These are phyloP conservation scores for Halcyon badia DNA, from an alignment of 2,797 vertebrate genomes.

Conservation along the genomic window DNA sequence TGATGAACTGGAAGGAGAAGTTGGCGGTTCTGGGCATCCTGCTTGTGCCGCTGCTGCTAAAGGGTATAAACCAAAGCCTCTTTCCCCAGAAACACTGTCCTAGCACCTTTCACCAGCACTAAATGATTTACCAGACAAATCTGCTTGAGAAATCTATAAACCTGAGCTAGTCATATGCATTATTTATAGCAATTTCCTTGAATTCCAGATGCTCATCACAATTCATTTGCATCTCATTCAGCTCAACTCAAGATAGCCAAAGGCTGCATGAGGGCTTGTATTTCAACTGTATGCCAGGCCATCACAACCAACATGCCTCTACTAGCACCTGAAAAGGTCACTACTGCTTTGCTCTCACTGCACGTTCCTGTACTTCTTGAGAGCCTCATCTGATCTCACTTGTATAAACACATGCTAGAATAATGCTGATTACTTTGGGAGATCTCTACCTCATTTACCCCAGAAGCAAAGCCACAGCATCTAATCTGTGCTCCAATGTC, in stretches of 20 bases:
- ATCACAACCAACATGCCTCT: not conserved
- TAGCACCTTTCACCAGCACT: not conserved
- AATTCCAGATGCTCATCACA: conserved; percentile 34
- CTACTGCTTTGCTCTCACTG: not conserved
- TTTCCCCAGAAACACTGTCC: not conserved
- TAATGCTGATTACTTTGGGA: not conserved
- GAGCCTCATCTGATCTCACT: not conserved
- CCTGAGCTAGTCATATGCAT: not conserved
- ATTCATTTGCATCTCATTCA: conserved; percentile 34
- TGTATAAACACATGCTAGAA: not conserved
- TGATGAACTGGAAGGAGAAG: not conserved
- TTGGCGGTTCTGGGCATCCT: not conserved
- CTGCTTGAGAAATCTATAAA: not conserved
- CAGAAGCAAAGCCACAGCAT: not conserved
- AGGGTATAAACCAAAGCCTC: not conserved
- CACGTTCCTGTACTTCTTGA: not conserved
- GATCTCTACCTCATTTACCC: not conserved
- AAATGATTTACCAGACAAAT: not conserved
- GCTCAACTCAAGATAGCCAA: not conserved
- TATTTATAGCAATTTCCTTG: conserved; percentile 9
- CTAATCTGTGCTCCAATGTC: not conserved
- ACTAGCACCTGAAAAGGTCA: conserved; percentile 21
- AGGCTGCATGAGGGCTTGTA: not conserved
- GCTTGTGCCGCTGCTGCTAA: not conserved
- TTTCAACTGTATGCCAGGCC: not conserved